A percentile compares a stretch with the other conserved stretches of the same genome.
Evolutionary conservation across 2,888 invertebrate species (phyloP).

Genomic region (Unio delphinus): DNA sequence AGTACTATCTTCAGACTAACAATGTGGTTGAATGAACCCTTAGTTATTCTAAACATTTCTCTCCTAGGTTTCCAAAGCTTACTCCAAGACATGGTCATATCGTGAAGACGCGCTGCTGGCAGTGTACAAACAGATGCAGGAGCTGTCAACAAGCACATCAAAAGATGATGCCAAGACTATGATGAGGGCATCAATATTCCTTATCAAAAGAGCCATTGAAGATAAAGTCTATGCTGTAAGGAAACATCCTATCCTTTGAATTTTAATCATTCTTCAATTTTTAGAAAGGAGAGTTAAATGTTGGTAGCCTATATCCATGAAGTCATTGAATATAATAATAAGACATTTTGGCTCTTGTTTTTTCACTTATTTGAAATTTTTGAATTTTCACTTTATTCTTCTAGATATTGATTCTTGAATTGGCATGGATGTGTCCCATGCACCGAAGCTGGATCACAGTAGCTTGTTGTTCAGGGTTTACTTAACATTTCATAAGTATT

Average conservation of each 20-base stretch:
- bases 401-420: no score
- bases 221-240: constrained; percentile 70
- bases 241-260: constrained; percentile 5
- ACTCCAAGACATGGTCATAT: constrained; percentile 70
- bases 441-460: no score
- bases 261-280: no score
- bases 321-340: no score
- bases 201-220: constrained; percentile 65
- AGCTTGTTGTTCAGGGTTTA: no score
- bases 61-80: constrained; percentile 68
- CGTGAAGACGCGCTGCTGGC: constrained; percentile 68
- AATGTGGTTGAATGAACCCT: no score
- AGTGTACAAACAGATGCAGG: constrained; percentile 64
- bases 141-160: constrained; percentile 43
- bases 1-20: no score
- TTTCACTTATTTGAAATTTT: background rate
- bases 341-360: background rate
- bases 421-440: no score
- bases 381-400: no score
- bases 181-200: constrained; percentile 65
- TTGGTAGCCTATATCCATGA: no score
- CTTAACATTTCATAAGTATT: no score
- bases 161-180: constrained; percentile 65
- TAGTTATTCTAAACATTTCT: no score
- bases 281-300: background rate